phyloP scores from a whole-genome alignment of 1,140 invertebrate genomes.

The Drosophila bipectinata region DNA sequence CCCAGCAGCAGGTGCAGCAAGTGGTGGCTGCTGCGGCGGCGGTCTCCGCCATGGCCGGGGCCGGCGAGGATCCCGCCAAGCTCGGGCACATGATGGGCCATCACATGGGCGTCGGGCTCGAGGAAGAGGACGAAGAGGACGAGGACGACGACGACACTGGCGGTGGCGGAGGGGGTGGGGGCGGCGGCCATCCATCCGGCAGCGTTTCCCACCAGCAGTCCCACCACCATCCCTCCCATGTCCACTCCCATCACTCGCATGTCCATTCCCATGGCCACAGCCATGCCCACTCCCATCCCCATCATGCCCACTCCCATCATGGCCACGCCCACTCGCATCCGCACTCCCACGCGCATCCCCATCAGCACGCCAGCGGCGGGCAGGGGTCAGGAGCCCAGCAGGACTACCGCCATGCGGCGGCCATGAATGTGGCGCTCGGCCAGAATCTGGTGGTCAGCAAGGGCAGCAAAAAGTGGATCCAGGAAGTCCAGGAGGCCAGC shows the following conservation, averaged over 20 bases:
- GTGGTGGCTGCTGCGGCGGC: constrained; percentile 79
- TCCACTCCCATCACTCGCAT: constrained; percentile 49
- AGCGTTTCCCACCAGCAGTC: constrained; percentile 44
- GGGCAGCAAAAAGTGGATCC: constrained; percentile 83
- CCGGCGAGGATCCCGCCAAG: constrained; percentile 69
- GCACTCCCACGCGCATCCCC: constrained; percentile 16
- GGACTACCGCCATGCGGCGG: constrained; percentile 68
- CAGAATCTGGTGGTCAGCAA: constrained; percentile 83
- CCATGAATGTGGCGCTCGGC: constrained; percentile 71
- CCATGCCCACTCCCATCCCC: constrained; percentile 34
- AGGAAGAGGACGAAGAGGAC: constrained; percentile 72
- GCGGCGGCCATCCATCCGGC: constrained; percentile 8
- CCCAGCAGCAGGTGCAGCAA: constrained; percentile 80
- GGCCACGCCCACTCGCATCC: constrained; percentile 12
- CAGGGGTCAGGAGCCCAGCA: constrained; percentile 45
- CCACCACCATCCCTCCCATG: constrained; percentile 51
- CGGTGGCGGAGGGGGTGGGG: constrained; percentile 43
- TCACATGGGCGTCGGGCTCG: constrained; percentile 61
- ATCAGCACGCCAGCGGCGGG: constrained; percentile 37
- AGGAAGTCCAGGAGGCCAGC: constrained; percentile 46
- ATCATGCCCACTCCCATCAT: constrained; percentile 27
- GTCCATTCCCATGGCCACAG: constrained; percentile 38
- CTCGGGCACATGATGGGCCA: constrained; percentile 75
- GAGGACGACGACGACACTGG: constrained; percentile 70
- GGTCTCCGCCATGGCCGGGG: constrained; percentile 76